Conservation (phyloP, 2,888 invertebrate species). For the Troides oblongomaculatus region DNA sequence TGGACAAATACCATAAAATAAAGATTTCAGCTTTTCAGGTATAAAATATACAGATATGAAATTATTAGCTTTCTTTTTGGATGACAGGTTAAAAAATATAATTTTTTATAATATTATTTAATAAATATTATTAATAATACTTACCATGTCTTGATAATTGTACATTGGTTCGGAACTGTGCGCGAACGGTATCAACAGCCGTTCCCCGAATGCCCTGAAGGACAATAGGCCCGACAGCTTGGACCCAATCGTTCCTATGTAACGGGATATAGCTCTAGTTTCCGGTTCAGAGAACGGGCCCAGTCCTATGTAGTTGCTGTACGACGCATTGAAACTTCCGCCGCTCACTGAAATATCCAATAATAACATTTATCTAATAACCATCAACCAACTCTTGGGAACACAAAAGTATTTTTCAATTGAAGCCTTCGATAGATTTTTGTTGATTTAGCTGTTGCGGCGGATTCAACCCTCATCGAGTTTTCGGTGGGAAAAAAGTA, state of each 20-base stretch:
- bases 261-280: constrained; percentile 67
- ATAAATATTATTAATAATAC: constrained; percentile 21
- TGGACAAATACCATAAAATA: too few relatives aligned
- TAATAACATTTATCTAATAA: not conserved
- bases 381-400: too few relatives aligned
- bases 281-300: constrained; percentile 80
- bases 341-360: constrained; percentile 62
- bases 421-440: too few relatives aligned
- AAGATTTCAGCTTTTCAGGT: too few relatives aligned
- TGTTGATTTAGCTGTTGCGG: too few relatives aligned
- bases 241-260: constrained; percentile 59
- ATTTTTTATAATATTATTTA: too few relatives aligned
- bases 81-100: too few relatives aligned
- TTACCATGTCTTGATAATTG: constrained; percentile 73
- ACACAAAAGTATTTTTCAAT: too few relatives aligned
- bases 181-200: constrained; percentile 81
- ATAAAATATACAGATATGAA: too few relatives aligned
- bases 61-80: too few relatives aligned
- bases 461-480: too few relatives aligned
- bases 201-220: constrained; percentile 83
- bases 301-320: constrained; percentile 72
- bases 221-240: constrained; percentile 78
- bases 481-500: too few relatives aligned
- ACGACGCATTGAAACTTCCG: constrained; percentile 61
- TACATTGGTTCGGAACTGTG: constrained; percentile 60